Base-by-base conservation (phyloP, 2,113 vertebrate genomes). In the Pipra filicauda region DNA sequence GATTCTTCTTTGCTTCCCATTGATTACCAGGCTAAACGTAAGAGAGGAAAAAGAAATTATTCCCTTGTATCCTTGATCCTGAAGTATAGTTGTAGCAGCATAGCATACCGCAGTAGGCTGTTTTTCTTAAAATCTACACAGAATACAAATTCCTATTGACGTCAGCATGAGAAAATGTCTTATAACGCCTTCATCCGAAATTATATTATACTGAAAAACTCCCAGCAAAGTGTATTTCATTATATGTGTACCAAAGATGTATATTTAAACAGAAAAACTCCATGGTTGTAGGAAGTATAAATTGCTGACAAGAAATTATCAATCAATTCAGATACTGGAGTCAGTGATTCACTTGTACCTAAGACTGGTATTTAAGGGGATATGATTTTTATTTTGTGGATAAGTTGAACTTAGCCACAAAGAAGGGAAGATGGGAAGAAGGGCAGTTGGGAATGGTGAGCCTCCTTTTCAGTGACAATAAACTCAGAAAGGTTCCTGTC, bases 1-100 rank as follows among this genome's bases (percentile, higher is more conserved):
- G 97, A 98, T 98, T 94, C 74, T 96, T 51, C 94, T 97, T 97
- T 97, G 54, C 94, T 96, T 83, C 72, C 35, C 61, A 98, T 97
- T 95, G 96, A 98, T 97, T 97, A 74, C 86, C 84, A 95, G 71
- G 61, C 89, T 95, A 84, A 92, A 43, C 75, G 39, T 88, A 88
- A 96, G 78, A 74, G 79, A 72, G 61, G 51, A 93, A 80, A 85
- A 94, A 96, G 15, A 95, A 95, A 96, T 91, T 89, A 90, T 85
- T 90, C 95, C 76, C 54, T 74, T 82, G 51, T 77, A 92, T 88
- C 76, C 89, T 91, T 96, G 91, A 88, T 95, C 77, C 43, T 76
- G 83, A 88, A 69, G 51, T 73, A 79, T 61, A 85, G 74, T 37
- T 26, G 52, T 30, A 27, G 77, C 72, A 87, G 31, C 51, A 67